Conservation (phyloP, 1,140 invertebrate genomes). For the Stegodyphus mimosarum region DNA sequence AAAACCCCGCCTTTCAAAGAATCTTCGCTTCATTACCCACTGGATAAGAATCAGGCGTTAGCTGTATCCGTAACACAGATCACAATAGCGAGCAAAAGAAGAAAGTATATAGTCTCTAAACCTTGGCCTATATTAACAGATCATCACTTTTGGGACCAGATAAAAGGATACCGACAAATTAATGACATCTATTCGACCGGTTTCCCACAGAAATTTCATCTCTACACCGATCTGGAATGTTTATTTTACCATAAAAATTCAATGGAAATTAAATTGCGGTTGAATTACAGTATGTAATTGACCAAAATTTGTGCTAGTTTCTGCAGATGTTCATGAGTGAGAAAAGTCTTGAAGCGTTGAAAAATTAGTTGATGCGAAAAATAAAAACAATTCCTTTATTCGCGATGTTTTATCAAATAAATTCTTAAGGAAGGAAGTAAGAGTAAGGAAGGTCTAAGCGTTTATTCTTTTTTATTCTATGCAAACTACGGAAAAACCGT, state of each 20-base stretch:
- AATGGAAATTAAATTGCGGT: too few relatives aligned
- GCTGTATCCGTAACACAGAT: conserved; percentile 22
- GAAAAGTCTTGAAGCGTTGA: too few relatives aligned
- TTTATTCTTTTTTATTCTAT: neutral
- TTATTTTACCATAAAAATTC: too few relatives aligned
- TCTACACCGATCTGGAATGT: too few relatives aligned
- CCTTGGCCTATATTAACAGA: conserved; percentile 37
- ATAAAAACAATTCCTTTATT: too few relatives aligned
- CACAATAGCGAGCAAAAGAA: neutral
- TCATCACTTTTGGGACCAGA: conserved; percentile 18
- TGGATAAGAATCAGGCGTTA: conserved; percentile 33
- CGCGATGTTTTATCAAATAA: too few relatives aligned
- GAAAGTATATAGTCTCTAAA: conserved; percentile 15
- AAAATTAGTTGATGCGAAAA: too few relatives aligned
- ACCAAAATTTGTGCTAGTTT: too few relatives aligned
- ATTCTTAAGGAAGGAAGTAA: neutral
- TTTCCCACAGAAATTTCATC: neutral
- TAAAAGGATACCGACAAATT: conserved; percentile 18
- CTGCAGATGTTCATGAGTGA: too few relatives aligned
- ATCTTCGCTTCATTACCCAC: conserved; percentile 20
- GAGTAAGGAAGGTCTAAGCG: neutral
- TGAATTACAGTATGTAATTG: too few relatives aligned
- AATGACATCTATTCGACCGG: neutral
- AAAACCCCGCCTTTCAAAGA: conserved; percentile 13
- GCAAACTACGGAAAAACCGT: neutral